Conservation (phyloP, 2,797 vertebrate genomes). For the Parauchenoglanis punctatus region DNA sequence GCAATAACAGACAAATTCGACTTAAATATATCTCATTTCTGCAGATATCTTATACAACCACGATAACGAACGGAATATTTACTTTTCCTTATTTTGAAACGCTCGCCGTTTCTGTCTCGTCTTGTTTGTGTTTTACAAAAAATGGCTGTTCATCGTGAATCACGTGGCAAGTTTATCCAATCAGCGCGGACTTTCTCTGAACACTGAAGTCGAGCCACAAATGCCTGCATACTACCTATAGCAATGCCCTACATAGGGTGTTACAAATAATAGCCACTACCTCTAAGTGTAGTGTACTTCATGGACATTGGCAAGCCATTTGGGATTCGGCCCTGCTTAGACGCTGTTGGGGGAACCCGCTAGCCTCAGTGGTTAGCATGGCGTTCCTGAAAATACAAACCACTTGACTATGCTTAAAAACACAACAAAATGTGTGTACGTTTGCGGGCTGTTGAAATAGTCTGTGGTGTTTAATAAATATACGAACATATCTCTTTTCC, state of each 20-base stretch:
- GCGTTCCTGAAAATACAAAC: background rate
- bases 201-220: background rate
- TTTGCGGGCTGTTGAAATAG: background rate
- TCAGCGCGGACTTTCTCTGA: constrained; percentile 8
- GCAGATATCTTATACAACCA: constrained; percentile 11
- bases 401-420: background rate
- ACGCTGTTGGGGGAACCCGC: background rate
- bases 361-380: background rate
- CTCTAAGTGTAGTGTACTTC: background rate
- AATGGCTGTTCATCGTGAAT: constrained; percentile 69
- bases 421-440: too few species aligned
- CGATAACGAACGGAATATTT: constrained; percentile 16
- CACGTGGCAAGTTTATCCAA: constrained; percentile 65
- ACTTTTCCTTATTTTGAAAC: constrained; percentile 30
- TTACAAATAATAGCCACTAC: too few species aligned
- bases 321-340: background rate
- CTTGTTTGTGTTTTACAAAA: constrained; percentile 77
- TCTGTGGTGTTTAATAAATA: background rate
- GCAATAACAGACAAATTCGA: background rate
- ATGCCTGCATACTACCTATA: background rate
- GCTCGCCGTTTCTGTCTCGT: constrained; percentile 53
- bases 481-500: background rate
- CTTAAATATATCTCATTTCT: background rate
- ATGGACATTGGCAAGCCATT: background rate
- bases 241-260: background rate